These are phyloP conservation scores for Equus quagga DNA, from an alignment of 2,113 vertebrate species.

Conservation along the genomic window DNA sequence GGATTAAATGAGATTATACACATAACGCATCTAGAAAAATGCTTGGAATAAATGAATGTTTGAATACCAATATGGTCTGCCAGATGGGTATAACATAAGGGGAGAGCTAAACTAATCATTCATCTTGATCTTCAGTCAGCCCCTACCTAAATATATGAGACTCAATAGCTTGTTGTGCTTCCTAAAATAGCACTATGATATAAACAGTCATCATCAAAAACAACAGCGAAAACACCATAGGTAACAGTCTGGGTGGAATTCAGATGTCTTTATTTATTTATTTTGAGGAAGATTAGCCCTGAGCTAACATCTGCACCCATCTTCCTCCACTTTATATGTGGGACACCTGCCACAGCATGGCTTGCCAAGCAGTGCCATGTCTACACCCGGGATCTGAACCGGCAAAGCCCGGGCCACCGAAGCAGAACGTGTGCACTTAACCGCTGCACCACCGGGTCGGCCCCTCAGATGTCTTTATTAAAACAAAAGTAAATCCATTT, in stretches of 20 bases:
- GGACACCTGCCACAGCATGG: too few species aligned
- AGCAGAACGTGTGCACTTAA: too few species aligned
- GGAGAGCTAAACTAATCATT: neutral
- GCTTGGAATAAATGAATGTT: neutral
- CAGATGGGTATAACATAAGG: neutral
- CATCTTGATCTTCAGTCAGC: neutral
- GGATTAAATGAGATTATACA: neutral
- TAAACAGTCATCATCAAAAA: neutral
- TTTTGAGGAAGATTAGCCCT: neutral
- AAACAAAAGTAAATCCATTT: slow-evolving; percentile 14
- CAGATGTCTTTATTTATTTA: neutral
- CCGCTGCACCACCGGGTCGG: too few species aligned
- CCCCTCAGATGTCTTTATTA: neutral
- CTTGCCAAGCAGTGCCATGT: too few species aligned
- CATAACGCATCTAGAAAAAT: slow-evolving; percentile 7
- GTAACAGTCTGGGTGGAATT: neutral
- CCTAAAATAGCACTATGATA: neutral
- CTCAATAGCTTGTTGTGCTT: neutral
- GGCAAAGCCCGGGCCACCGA: too few species aligned
- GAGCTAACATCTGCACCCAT: too few species aligned
- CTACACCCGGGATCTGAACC: too few species aligned
- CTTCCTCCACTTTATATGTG: too few species aligned
- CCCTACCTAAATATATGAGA: neutral
- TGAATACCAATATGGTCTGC: neutral
- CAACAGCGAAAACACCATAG: neutral